Conservation (phyloP, 2,888 invertebrate species). For the Trichogramma evanescens region DNA sequence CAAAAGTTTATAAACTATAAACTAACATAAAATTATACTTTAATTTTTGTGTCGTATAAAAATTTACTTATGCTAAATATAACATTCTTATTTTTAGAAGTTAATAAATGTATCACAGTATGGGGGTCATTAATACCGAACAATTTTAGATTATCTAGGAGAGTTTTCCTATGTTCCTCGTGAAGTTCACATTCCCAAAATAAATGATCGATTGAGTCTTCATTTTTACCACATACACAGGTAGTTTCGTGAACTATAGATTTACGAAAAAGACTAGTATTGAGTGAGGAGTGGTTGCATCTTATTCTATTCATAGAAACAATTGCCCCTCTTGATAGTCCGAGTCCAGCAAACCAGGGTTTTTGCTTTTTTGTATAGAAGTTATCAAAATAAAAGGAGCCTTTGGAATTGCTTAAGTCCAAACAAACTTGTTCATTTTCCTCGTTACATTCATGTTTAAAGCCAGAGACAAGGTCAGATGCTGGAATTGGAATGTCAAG, state of each 20-base stretch:
- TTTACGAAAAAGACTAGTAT: constrained; percentile 8
- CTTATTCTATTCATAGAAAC: constrained; percentile 7
- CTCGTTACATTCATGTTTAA: background rate
- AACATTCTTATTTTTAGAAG: no score
- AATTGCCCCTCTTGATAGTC: constrained; percentile 3
- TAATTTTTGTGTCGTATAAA: no score
- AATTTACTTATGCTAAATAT: no score
- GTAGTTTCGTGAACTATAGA: background rate
- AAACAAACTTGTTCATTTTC: background rate
- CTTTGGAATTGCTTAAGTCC: background rate
- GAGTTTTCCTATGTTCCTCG: no score
- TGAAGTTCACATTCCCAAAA: constrained; percentile 10
- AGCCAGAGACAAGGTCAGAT: background rate
- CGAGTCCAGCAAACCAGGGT: constrained; percentile 8
- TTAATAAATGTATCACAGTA: no score
- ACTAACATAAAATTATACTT: no score
- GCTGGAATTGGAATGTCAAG: background rate
- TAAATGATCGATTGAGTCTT: constrained; percentile 12
- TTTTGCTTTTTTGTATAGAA: background rate
- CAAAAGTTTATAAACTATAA: no score
- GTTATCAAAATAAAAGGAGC: background rate
- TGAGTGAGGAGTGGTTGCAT: constrained; percentile 3
- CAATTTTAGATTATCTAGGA: no score
- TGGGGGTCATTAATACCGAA: no score
- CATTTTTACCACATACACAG: constrained; percentile 7